phyloP scores from a whole-genome alignment of 2,113 vertebrate genomes.

The Pollachius pollachius region DNA sequence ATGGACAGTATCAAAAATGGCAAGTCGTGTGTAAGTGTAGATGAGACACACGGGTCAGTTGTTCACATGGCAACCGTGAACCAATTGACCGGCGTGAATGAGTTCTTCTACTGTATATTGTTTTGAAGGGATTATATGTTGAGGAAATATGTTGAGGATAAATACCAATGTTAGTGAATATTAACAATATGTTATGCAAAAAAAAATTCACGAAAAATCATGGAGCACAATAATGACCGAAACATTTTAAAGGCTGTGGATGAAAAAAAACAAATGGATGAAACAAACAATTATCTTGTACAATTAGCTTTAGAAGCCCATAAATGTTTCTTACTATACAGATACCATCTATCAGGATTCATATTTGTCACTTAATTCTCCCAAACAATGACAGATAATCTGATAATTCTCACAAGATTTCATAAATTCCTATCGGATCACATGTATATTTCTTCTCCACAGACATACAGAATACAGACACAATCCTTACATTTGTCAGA shows the following conservation, averaged over 20 bases:
- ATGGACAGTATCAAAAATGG: too few relatives aligned
- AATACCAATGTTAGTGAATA: slow-evolving; percentile 38
- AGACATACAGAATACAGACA: slow-evolving; percentile 82
- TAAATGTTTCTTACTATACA: slow-evolving; percentile 56
- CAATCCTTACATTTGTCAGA: slow-evolving; percentile 74
- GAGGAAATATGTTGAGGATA: slow-evolving; percentile 8
- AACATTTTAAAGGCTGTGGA: slow-evolving; percentile 61
- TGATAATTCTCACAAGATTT: slow-evolving; percentile 69
- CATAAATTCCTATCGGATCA: slow-evolving; percentile 73
- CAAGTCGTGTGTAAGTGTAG: too few relatives aligned
- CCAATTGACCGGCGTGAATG: too few relatives aligned
- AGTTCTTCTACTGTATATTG: too few relatives aligned
- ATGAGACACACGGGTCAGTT: too few relatives aligned
- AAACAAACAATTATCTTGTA: slow-evolving; percentile 55
- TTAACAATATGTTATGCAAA: slow-evolving; percentile 29
- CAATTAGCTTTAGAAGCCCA: slow-evolving; percentile 43
- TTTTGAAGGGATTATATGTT: too few relatives aligned
- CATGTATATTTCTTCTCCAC: slow-evolving; percentile 77
- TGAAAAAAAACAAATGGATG: slow-evolving; percentile 57
- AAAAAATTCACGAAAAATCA: slow-evolving; percentile 68
- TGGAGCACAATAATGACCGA: slow-evolving; percentile 71
- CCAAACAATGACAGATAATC: slow-evolving; percentile 60
- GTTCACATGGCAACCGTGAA: too few relatives aligned
- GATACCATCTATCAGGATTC: slow-evolving; percentile 45
- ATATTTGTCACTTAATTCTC: slow-evolving; percentile 60